Evolutionary conservation across 23 tunicate species (phyloP), one percentile per base, ranked within the genome.

Genomic region (Ascidia mentula): DNA sequence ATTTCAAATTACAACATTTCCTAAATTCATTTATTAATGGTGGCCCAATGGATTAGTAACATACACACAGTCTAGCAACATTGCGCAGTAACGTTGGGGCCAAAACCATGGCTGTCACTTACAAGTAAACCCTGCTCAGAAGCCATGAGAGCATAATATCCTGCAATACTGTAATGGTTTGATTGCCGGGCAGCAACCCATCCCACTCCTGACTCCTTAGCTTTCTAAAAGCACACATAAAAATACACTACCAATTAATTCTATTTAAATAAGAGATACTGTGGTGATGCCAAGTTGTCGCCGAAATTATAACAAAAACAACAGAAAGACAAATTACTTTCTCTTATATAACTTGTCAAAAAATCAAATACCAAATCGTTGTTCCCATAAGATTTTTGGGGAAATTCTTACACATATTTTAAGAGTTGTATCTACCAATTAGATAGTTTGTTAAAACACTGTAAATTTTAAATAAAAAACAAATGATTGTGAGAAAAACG

Each of bases 151-250:
- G 91, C 84, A 84, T 92, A 96, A 76, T 90, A 92, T 28, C 99
- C 99, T 74, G 99, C 99, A 3, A 96, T 96, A 37, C 96, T 76
- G 75, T 87, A 96, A 46, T 96, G 99, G 74, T 96, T 96, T 5
- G 99, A 90, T 30, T 80, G 77, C n/a, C 90, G 70, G 0, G 92
- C 92, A 69, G 38, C 82, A 33, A 96, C 99, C 96, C 87, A 79
- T 15, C 99, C 99, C 24, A 96, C 87, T 31, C 99, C 99, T 72
- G 74, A 12, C 59, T 90, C 96, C 76, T 90, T 90, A 31, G 99
- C 96, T 90, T 96, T 96, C 99, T 96, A 45, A 26, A 39, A 77
- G 1, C 26, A 46, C 40, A 60, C 46, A 83, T n/a, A 28, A 18
- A 20, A 9, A 5, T 53, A 9, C 65, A 20, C 2, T 5, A 53